Evolutionary conservation across 2,113 vertebrate species (phyloP), one percentile per base, ranked within the genome.

Genomic region (Syngnathus floridae): DNA sequence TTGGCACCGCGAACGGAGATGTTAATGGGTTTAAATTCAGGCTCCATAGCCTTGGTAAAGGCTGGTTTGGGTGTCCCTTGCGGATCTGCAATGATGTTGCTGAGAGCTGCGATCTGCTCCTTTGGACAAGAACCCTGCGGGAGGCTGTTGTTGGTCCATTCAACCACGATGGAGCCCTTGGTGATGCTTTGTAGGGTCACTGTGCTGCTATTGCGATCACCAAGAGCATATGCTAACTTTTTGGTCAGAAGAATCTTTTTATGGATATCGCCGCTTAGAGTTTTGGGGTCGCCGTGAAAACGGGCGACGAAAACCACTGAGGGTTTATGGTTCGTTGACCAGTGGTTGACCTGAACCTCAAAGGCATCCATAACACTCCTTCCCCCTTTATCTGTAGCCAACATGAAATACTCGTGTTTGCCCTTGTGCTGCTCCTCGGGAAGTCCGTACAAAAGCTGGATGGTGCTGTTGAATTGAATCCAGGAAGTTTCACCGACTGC

Each of bases 381-480:
- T 19, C 95, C 94, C 0, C 93, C 95, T 64, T 98, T 98, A 77
- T 98, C 95, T 0, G 93, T 94, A 1, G 95, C 95, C 0, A 95
- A 90, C 93, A 98, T 93, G 81, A 96, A 95, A 69, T 95, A 98
- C 75, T 94, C 93, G 0, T 98, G 95, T 63, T 92, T 94, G 40
- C 95, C 95, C 1, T 90, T 82, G 3, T 96, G 93, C 62, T 54
- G 82, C 65, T 69, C 86, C 57, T 96, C 93, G 0, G 96, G 95
- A 76, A 98, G 88, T 64, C 96, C 96, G 0, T 96, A 98, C 89
- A 98, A 90, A 19, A 98, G 92, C 83, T 97, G 95, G 82, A 94
- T 96, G 14, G 93, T 96, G 84, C 93, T 95, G 80, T 98, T 97
- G 81, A 98, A 96, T 73, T 96, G 94, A 7, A 98, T 95, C 95